Evolutionary conservation across 1,140 invertebrate species (phyloP).

Genomic region (Drosophila nasuta): DNA sequence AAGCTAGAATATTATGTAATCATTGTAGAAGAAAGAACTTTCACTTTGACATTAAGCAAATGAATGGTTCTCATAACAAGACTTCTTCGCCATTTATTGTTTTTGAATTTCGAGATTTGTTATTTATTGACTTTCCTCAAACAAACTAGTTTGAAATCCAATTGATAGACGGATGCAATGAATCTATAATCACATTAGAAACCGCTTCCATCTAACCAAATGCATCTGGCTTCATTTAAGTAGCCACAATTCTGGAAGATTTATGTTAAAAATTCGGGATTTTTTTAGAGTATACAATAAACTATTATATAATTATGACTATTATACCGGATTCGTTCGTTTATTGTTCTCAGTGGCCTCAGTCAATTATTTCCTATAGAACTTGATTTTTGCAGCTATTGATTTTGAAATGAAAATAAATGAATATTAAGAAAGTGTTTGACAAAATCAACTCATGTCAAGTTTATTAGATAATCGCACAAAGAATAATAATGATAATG

Average conservation of each 20-base stretch:
- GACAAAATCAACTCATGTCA: not conserved
- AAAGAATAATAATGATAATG: not conserved
- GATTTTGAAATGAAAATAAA: slow-evolving; percentile 15
- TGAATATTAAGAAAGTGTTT: slow-evolving; percentile 26
- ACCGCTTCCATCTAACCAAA: not conserved
- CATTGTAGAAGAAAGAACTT: no score
- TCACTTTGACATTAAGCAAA: no score
- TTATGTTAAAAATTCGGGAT: not conserved
- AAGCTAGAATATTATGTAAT: no score
- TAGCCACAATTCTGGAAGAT: not conserved
- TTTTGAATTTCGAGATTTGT: not conserved
- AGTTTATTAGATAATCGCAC: not conserved
- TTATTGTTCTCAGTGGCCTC: not conserved
- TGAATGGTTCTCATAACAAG: not conserved
- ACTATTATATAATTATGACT: slow-evolving; percentile 18
- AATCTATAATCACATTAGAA: not conserved
- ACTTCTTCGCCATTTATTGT: not conserved
- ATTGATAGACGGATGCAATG: not conserved
- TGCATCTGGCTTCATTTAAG: not conserved
- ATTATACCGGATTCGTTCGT: slow-evolving; percentile 2
- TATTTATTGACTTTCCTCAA: not conserved
- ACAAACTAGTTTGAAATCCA: not conserved
- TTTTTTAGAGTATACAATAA: slow-evolving; percentile 4
- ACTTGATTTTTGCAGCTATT: slow-evolving; percentile 2
- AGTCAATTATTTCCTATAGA: slow-evolving; percentile 1